A percentile compares a stretch with the other conserved stretches of the same genome.
These are phyloP conservation scores for Mythimna lalbum DNA, from an alignment of 2,888 invertebrate genomes.

Conservation along the genomic window DNA sequence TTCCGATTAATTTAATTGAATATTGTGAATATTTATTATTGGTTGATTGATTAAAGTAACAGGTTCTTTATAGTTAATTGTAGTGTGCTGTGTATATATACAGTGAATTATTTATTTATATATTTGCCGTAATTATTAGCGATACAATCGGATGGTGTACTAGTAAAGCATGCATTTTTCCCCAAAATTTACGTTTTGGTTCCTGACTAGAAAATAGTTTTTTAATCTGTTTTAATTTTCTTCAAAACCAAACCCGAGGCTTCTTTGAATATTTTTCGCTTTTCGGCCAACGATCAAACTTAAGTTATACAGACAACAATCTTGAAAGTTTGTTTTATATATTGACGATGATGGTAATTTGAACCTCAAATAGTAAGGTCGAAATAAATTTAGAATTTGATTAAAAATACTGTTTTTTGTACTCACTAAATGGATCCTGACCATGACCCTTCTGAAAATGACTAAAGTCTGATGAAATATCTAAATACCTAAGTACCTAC, in stretches of 20 bases:
- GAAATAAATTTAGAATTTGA: not conserved
- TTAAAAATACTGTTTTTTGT: not conserved
- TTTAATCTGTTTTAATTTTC: too few species aligned
- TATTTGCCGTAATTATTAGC: too few species aligned
- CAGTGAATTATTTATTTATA: too few species aligned
- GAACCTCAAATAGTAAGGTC: slow-evolving; percentile 3
- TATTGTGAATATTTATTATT: not conserved
- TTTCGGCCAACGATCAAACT: too few species aligned
- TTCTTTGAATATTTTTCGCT: too few species aligned
- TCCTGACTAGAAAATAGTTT: too few species aligned
- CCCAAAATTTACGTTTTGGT: too few species aligned
- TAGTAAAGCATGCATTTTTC: too few species aligned
- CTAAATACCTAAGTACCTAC: not conserved
- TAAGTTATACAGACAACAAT: too few species aligned
- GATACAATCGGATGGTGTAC: too few species aligned
- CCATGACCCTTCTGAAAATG: slow-evolving; percentile 18
- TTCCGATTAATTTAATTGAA: slow-evolving; percentile 25
- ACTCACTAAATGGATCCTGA: slow-evolving; percentile 10
- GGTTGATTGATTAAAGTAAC: not conserved
- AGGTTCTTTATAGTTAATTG: too few species aligned
- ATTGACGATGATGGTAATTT: not conserved
- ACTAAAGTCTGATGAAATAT: slow-evolving; percentile 3
- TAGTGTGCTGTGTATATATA: not conserved
- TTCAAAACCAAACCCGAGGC: too few species aligned
- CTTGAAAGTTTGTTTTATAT: not conserved